Base-by-base conservation (phyloP, 2,797 vertebrate genomes). In the Scomberomorus guttatus region DNA sequence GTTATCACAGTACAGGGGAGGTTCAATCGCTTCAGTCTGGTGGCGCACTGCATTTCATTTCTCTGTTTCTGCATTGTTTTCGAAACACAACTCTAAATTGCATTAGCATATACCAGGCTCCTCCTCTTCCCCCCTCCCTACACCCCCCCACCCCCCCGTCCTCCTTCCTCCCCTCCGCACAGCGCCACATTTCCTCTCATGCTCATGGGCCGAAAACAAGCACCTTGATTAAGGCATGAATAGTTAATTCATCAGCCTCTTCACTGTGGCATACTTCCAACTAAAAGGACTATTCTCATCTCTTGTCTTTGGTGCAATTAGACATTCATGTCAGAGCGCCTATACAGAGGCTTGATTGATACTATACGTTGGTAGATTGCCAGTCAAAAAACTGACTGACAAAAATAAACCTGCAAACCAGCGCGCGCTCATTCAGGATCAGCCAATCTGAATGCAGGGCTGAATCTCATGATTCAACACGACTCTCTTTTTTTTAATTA, bases 181-280 rank as follows among this genome's bases (percentile, higher is more conserved):
- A 48, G 59, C 60, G 12, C 80, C 86, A 71, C 87, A 81, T 86
- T 90, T 93, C 93, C 91, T 91, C 83, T 85, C 83, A 42, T 72
- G 90, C 92, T 93, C 87, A 87, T 87, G 88, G 92, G 88, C 92
- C 85, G 86, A 95, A 95, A 95, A 96, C 95, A 96, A 95, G 94
- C 93, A 94, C 92, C 94, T 94, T 96, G 95, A 96, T 96, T 96
- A 93, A 94, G 92, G 90, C 90, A 86, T 95, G 94, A 95, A 95
- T 95, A 91, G 93, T 91, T 94, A 91, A 95, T 95, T 96, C 93
- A 95, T 95, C 94, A 93, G 90, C 86, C 92, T 90, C 91, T 91
- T 93, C 93, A 90, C 86, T 83, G 82, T 83, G 82, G 86, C 92
- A 88, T 84, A 90, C 92, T 95, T 94, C 94, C 72, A 87, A 89